phyloP scores from a whole-genome alignment of 2,113 vertebrate genomes.

The Dryoscopus gambensis region DNA sequence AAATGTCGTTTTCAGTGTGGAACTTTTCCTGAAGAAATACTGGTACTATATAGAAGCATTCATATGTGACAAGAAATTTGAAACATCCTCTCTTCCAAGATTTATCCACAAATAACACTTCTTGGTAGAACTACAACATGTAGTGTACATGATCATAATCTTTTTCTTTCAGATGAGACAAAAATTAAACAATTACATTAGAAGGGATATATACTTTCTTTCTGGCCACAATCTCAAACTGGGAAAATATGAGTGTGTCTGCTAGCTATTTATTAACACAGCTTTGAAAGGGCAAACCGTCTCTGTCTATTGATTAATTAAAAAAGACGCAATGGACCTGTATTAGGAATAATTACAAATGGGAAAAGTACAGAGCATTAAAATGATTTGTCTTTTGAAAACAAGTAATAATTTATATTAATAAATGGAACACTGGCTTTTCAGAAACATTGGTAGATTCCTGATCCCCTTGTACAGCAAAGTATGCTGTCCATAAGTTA shows the following conservation, averaged over 20 bases:
- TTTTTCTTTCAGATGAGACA: neutral
- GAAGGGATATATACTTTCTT: neutral
- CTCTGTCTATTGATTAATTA: neutral
- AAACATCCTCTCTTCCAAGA: neutral
- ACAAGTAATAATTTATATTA: neutral
- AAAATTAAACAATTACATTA: neutral
- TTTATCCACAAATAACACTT: neutral
- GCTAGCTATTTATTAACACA: neutral
- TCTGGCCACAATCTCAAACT: neutral
- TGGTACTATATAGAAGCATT: neutral
- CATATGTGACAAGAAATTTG: neutral
- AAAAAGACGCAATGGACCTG: neutral
- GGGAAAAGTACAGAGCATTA: neutral
- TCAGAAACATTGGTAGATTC: neutral
- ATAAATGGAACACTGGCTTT: neutral
- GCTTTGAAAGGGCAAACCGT: neutral
- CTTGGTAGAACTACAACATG: neutral
- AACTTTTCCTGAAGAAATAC: neutral
- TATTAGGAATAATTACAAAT: neutral
- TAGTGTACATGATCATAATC: neutral
- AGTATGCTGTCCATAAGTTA: neutral
- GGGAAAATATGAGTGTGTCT: neutral
- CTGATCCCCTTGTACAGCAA: neutral
- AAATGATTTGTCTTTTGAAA: neutral
- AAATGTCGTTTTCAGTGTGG: neutral